Percentiles rank a stretch among this genome's conserved stretches.
Conservation (phyloP, 2,797 vertebrate species). For the Lepidocolaptes lacrymiger region DNA sequence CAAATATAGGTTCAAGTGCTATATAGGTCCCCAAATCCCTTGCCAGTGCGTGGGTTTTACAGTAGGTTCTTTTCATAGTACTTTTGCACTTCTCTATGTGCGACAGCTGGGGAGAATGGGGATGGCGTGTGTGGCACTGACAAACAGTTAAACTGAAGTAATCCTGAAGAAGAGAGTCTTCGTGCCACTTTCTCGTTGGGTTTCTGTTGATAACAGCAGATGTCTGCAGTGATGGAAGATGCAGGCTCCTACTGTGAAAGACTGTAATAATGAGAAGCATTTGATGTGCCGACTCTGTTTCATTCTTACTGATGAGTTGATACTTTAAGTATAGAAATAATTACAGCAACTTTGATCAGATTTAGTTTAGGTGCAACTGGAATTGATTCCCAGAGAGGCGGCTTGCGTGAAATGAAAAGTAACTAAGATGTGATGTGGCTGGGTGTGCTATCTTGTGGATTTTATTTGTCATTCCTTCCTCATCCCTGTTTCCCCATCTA, state of each 20-base stretch:
- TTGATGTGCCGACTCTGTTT: constrained; percentile 42
- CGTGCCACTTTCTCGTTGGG: background rate
- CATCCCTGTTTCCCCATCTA: background rate
- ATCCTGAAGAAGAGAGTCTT: constrained; percentile 13
- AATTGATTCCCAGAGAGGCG: constrained; percentile 23
- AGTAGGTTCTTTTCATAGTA: background rate
- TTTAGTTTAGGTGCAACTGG: constrained; percentile 43
- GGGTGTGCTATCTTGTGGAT: background rate
- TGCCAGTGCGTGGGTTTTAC: background rate
- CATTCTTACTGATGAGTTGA: constrained; percentile 48
- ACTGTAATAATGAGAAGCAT: constrained; percentile 26
- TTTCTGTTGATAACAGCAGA: constrained; percentile 40
- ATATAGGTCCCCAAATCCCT: background rate
- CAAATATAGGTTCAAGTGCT: background rate
- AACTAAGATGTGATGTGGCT: background rate
- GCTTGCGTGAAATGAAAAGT: constrained; percentile 3
- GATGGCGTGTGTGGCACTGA: background rate
- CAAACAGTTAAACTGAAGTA: constrained; percentile 26
- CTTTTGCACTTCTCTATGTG: constrained; percentile 5
- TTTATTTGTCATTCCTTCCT: constrained; percentile 9
- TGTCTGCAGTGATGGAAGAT: constrained; percentile 33
- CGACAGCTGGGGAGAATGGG: background rate
- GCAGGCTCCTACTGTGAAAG: constrained; percentile 38
- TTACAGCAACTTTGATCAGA: constrained; percentile 39
- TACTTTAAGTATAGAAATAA: constrained; percentile 53